Evolutionary conservation across 2,113 vertebrate species (phyloP), one percentile per base, ranked within the genome.

Genomic region (Phalacrocorax pelagicus): DNA sequence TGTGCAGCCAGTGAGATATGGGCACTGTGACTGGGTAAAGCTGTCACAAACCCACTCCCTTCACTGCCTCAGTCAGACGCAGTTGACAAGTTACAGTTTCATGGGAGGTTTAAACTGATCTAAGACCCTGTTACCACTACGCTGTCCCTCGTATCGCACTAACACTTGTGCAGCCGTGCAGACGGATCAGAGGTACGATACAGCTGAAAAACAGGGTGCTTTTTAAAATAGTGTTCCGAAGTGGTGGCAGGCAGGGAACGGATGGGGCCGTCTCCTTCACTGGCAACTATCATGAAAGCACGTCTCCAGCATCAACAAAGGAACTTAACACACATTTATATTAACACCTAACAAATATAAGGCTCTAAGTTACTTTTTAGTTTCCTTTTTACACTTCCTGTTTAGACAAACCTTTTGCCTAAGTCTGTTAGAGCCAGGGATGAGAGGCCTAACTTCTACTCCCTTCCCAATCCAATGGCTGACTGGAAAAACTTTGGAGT

Each of bases 81-180:
- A 44, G 10, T 23, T 71, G 62, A 75, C 10, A 21, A 5, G 18
- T 11, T 13, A 13, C 21, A 42, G 46, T 59, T 75, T 54, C 51
- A 54, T 18, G 20, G 49, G 58, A 80, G 11, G 30, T 65, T 59
- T 75, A 15, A 80, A 36, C 11, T 65, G 30, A 65, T 19, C 8
- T 63, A 81, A 81, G 69, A 65, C 14, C 11, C 40, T 58, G 8
- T 14, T 38, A 54, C 16, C 22, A 40, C 52, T 59, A 22, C 0
- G 1, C 22, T 71, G 46, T 59, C 6, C 32, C 36, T 30, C 22
- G 19, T 21, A 67, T 18, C 1, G 0, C 70, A 40, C 27, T n/a
- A 66, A 24, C 10, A 11, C 15, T 61, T 40, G 22, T 27, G 14
- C 38, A 77, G 51, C 30, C 32, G 17, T 13, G 32, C 52, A 81